Evolutionary conservation across 2,797 vertebrate species (phyloP).

Genomic region (Phrynocephalus vlangalii): DNA sequence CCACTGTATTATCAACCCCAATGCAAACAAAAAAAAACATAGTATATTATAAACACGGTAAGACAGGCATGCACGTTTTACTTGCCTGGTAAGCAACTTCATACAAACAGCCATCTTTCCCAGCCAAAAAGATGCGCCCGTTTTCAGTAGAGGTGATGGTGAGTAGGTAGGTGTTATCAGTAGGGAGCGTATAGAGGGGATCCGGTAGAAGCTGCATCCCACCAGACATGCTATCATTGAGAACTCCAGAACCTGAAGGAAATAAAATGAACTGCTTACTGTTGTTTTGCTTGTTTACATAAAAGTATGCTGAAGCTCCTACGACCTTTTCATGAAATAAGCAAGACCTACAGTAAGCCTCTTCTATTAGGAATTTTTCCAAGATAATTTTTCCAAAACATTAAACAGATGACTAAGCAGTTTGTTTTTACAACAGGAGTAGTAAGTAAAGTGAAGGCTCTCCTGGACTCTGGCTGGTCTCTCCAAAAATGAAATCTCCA

Average conservation of each 20-base stretch:
- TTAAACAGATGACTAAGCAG: not conserved
- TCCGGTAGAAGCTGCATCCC: constrained; percentile 97
- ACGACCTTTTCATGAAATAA: not conserved
- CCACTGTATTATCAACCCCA: no score
- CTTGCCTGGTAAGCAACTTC: constrained; percentile 93
- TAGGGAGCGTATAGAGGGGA: constrained; percentile 95
- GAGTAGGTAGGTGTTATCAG: constrained; percentile 95
- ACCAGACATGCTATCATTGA: constrained; percentile 94
- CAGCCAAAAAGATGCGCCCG: constrained; percentile 95
- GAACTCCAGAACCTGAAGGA: constrained; percentile 71
- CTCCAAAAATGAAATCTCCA: no score
- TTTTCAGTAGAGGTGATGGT: constrained; percentile 90
- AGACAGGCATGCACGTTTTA: not conserved
- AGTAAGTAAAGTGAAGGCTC: not conserved
- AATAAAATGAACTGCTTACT: constrained; percentile 10
- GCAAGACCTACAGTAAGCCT: not conserved
- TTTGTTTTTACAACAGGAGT: not conserved
- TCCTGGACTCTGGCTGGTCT: no score
- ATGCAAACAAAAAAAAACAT: not conserved
- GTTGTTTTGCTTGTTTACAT: not conserved
- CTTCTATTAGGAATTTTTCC: not conserved
- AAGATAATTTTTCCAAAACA: not conserved
- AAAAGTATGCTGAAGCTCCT: not conserved
- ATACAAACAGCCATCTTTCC: constrained; percentile 97
- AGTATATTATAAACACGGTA: not conserved